Evolutionary conservation across 1,140 invertebrate species (phyloP).

Genomic region (Probaryconus sp.): DNA sequence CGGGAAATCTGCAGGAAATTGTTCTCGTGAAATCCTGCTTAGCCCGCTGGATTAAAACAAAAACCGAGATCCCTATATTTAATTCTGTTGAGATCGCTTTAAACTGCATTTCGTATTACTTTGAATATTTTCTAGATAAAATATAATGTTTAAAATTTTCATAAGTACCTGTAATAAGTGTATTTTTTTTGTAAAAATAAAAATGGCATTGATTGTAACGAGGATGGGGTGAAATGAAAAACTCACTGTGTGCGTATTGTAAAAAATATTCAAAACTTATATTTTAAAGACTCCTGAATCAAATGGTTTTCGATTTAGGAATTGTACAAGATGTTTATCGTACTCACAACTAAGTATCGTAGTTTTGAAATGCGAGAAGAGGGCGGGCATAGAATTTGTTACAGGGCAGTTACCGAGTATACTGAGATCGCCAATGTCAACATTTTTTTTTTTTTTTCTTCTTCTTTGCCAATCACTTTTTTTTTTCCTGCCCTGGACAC

Average conservation of each 20-base stretch:
- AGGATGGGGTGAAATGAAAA: slow-evolving; percentile 18
- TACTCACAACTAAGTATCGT: slow-evolving; percentile 63
- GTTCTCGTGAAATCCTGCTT: slow-evolving; percentile 19
- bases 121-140: too few relatives aligned
- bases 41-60: slow-evolving; percentile 14
- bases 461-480: not conserved
- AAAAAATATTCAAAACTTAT: slow-evolving; percentile 67
- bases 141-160: too few relatives aligned
- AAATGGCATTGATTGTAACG: too few relatives aligned
- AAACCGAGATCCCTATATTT: slow-evolving; percentile 21
- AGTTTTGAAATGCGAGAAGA: slow-evolving; percentile 57
- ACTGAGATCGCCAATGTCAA: slow-evolving; percentile 20
- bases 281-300: slow-evolving; percentile 64
- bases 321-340: slow-evolving; percentile 62
- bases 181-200: too few relatives aligned
- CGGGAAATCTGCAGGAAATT: slow-evolving; percentile 28
- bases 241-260: slow-evolving; percentile 41
- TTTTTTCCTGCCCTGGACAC: not conserved
- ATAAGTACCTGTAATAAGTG: too few relatives aligned
- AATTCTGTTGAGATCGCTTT: too few relatives aligned
- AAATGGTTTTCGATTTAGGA: slow-evolving; percentile 56
- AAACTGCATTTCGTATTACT: too few relatives aligned
- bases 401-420: slow-evolving; percentile 14
- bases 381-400: slow-evolving; percentile 51
- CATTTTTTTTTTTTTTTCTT: slow-evolving; percentile 5